These are phyloP conservation scores for Melanostoma mellinum DNA, from an alignment of 2,888 invertebrate genomes.

Conservation along the genomic window DNA sequence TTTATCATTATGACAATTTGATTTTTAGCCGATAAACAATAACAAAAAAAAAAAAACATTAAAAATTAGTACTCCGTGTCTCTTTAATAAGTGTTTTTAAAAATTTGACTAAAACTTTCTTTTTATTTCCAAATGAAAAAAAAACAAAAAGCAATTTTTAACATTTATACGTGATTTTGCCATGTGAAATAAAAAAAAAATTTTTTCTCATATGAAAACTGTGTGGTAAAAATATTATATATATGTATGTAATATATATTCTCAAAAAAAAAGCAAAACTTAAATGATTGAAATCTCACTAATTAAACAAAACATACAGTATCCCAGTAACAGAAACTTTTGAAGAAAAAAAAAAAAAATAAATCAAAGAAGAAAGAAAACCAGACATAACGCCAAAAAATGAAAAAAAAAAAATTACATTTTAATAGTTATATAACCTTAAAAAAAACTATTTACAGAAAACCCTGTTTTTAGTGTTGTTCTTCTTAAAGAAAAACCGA, in stretches of 20 bases:
- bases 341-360: slow-evolving; percentile 39
- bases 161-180: slow-evolving; percentile 34
- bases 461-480: slow-evolving; percentile 32
- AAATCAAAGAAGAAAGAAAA: slow-evolving; percentile 31
- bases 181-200: slow-evolving; percentile 33
- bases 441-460: slow-evolving; percentile 38
- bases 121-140: slow-evolving; percentile 5
- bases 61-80: neutral
- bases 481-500: slow-evolving; percentile 15
- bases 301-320: slow-evolving; percentile 27
- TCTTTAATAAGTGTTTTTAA: slow-evolving; percentile 2
- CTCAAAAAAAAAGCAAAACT: slow-evolving; percentile 35
- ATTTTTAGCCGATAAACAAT: slow-evolving; percentile 3
- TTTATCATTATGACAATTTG: slow-evolving; percentile 21
- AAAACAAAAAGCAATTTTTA: neutral
- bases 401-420: slow-evolving; percentile 23
- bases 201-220: slow-evolving; percentile 23
- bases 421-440: slow-evolving; percentile 40
- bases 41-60: slow-evolving; percentile 11
- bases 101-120: slow-evolving; percentile 3
- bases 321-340: slow-evolving; percentile 42
- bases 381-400: slow-evolving; percentile 41
- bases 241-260: slow-evolving; percentile 18
- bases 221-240: slow-evolving; percentile 38
- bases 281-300: slow-evolving; percentile 50